A percentile compares a stretch with the other conserved stretches of the same genome.
Conservation (phyloP, 2,888 invertebrate species). For the Limenitis camilla region DNA sequence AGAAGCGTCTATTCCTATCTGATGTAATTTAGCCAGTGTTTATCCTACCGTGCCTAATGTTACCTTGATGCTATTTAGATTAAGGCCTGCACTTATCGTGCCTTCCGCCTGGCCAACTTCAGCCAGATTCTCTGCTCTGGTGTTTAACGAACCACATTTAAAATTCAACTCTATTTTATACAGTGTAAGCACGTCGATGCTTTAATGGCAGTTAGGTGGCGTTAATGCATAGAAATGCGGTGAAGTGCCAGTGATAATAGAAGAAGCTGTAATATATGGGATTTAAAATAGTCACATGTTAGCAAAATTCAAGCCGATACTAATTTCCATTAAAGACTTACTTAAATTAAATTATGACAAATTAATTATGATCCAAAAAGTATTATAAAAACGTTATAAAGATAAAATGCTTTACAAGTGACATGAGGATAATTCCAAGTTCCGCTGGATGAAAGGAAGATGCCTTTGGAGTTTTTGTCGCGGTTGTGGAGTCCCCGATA, state of each 20-base stretch:
- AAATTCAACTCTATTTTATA: conserved; percentile 42
- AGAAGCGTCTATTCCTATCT: conserved; percentile 14
- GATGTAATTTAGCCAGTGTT: conserved; percentile 25
- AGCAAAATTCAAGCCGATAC: conserved; percentile 21
- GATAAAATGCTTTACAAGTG: conserved; percentile 23
- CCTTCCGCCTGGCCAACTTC: conserved; percentile 55
- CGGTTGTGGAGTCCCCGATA: conserved; percentile 39
- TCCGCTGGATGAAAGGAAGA: conserved; percentile 22
- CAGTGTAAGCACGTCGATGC: conserved; percentile 33
- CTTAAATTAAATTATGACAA: no score
- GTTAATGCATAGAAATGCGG: conserved; percentile 61
- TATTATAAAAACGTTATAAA: conserved; percentile 16
- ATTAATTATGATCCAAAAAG: background rate
- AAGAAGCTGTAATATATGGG: conserved; percentile 39
- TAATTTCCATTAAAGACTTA: conserved; percentile 20
- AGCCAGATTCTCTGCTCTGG: conserved; percentile 43
- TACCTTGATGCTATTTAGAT: conserved; percentile 65
- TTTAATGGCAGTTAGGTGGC: conserved; percentile 22
- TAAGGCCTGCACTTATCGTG: conserved; percentile 62
- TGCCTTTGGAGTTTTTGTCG: conserved; percentile 27
- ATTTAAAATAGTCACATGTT: conserved; percentile 42
- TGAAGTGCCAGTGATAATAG: conserved; percentile 55
- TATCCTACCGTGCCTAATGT: conserved; percentile 38
- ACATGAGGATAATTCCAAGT: conserved; percentile 27
- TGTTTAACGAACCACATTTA: conserved; percentile 30